Base-by-base conservation (phyloP, 1,140 invertebrate genomes). In the Apocrypta bakeri region DNA sequence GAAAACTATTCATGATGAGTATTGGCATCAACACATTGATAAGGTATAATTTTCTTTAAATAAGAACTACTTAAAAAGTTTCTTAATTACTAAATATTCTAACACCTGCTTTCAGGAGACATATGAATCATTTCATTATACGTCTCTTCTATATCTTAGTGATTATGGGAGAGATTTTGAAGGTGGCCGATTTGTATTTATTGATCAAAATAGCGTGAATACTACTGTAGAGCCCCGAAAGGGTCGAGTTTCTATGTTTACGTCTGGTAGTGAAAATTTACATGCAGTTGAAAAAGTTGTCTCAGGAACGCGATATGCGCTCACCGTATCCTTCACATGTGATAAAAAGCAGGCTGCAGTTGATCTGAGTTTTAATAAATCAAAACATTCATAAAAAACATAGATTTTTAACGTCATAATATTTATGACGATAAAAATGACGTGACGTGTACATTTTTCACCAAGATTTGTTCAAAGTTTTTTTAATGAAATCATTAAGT, bases 251-350 rank as follows among this genome's bases (percentile, higher is more conserved):
- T 95, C 95, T 21, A 95, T 96, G 90, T 98, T 98, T 87, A 97
- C 97, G 7, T 97, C 97, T 66, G 97, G 97, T 21, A 94, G 93
- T 61, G 97, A 98, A 93, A 98, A 98, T 92, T 86, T 94, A 21
- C 96, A 98, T 91, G 94, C 93, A 90, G 96, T 98, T n/a, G 97
- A 98, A 92, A 94, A 93, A 90, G 95, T 98, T 2, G 94, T 91
- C 8, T 93, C 93, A 33, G 97, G 97, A 17, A 93, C 92, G 8
- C 90, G 96, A 87, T 97, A 95, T 91, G 96, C 96, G 3, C 92
- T 97, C 63, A 97, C 96, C 0, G 94, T 98, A 72, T 96, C 96
- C 79, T 98, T 98, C 89, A 97, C 97, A 7, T 98, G 97, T 93
- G 95, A 98, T 90, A 87, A 90, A 71, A 91, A 93, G 69, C 93